Conservation (phyloP, 2,113 vertebrate genomes). For the Peromyscus polionotus region DNA sequence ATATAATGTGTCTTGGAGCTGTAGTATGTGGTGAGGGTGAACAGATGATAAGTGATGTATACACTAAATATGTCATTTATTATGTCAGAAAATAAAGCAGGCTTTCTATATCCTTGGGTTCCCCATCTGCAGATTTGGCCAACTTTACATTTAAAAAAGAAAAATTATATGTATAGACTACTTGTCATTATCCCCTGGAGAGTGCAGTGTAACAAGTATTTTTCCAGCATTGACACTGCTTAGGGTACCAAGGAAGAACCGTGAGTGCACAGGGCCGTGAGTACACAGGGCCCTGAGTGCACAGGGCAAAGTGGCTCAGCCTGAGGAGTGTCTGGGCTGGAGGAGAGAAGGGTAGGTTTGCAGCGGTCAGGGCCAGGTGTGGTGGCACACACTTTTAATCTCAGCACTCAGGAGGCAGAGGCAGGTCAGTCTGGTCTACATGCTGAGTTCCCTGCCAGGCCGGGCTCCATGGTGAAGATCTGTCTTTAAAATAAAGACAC, state of each 20-base stretch:
- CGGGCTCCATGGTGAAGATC: background rate
- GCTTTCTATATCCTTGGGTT: background rate
- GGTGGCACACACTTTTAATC: background rate
- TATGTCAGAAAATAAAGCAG: background rate
- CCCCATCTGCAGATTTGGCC: background rate
- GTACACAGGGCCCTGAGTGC: no score
- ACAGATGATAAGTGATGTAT: background rate
- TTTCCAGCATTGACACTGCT: background rate
- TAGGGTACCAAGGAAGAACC: background rate
- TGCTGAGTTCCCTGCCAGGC: background rate
- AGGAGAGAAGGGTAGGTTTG: background rate
- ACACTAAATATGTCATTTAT: background rate
- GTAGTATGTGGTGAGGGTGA: background rate
- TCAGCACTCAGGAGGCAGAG: background rate
- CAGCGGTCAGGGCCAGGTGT: background rate
- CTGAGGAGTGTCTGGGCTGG: background rate
- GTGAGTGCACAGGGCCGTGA: background rate
- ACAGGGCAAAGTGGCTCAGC: no score
- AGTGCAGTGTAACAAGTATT: no score
- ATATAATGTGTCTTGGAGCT: background rate
- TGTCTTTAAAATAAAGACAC: background rate
- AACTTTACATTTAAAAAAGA: background rate
- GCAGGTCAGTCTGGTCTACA: background rate
- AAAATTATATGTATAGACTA: background rate
- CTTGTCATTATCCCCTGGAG: background rate